Base-by-base conservation (phyloP, 2,888 invertebrate genomes). In the Mesorhabditis belari region DNA sequence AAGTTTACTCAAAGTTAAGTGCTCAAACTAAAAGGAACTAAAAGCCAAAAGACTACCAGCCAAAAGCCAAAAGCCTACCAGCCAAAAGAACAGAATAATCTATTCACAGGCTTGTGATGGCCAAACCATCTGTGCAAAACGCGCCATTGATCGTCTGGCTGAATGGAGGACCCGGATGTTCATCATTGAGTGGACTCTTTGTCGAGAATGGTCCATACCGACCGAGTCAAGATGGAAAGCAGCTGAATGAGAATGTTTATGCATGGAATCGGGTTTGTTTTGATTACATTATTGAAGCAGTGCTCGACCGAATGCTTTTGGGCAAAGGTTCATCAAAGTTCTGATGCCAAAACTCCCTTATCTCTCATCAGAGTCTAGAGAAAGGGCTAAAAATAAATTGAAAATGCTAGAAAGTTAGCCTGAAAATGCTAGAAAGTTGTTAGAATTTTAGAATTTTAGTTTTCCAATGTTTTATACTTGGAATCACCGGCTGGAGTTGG, bases 401-500 rank as follows among this genome's bases (percentile, higher is more conserved):
- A n/a, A n/a, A n/a, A n/a, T n/a, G n/a, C n/a, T n/a, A n/a, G n/a
- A n/a, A n/a, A n/a, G n/a, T n/a, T n/a, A n/a, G n/a, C n/a, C n/a
- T n/a, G n/a, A n/a, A n/a, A n/a, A n/a, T n/a, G n/a, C n/a, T n/a
- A n/a, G n/a, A n/a, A n/a, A n/a, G n/a, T n/a, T n/a, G n/a, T n/a
- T n/a, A n/a, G n/a, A 26, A 44, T 27, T n/a, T 35, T 19, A 17
- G 21, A 49, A 4, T 54, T 65, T 50, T 28, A 83, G 83, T 67
- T 81, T 17, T 83, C 84, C 19, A 85, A 85, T 70, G 81, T 85
- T 65, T 58, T 85, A 55, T 85, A 82, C 72, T 66, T 85, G 63
- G 85, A 85, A 71, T 81, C 84, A 3, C 85, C 85, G 26, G 82
- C 83, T 29, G 83, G 84, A 57, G 85, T 85, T 53, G 85, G 85